Evolutionary conservation across 2,888 invertebrate genomes (phyloP), one percentile per base, ranked within the genome.

Genomic region (Arrhopalites spinosus): DNA sequence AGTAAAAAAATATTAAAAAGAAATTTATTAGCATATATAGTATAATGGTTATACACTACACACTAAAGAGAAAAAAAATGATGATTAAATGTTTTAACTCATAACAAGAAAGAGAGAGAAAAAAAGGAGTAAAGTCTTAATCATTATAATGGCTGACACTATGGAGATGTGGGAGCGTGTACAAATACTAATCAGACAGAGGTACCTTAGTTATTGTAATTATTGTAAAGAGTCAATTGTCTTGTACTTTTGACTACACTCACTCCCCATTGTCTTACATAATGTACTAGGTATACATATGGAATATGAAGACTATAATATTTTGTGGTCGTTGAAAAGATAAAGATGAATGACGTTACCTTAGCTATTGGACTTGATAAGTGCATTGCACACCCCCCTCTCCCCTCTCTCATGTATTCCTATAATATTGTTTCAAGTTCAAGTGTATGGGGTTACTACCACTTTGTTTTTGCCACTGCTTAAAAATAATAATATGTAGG

Each of bases 341-440:
- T 30, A 64, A 64, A 30, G 64, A 64, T 64, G 64, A 30, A 64
- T 64, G 36, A 43, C 29, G 64, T 17, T 64, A 17, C 15, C 29
- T 64, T 30, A 13, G 20, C 64, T 64, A 30, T 64, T 30, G 30
- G 36, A 63, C 20, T 27, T 23, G 23, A 25, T 61, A 63, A 63
- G 29, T 63, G 63, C 63, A 29, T n/a, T 63, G 56, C 23, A 17
- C 56, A 13, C n/a, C 56, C 25, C 61, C 3, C 8, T 23, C 23
- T 29, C 61, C 23, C 23, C 61, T 15, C 50, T 45, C 45, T 45
- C 45, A 7, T 11, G 45, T 45, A 15, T 50, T 3, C 15, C 17
- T 15, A 53, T 53, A 15, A 53, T 20, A 20, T 17, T 53, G 53
- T 53, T n/a, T 36, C 36, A 36, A 36, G 36, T 36, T 36, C 3